Evolutionary conservation across 2,888 invertebrate species (phyloP).

Genomic region (Diadegma fenestrale): DNA sequence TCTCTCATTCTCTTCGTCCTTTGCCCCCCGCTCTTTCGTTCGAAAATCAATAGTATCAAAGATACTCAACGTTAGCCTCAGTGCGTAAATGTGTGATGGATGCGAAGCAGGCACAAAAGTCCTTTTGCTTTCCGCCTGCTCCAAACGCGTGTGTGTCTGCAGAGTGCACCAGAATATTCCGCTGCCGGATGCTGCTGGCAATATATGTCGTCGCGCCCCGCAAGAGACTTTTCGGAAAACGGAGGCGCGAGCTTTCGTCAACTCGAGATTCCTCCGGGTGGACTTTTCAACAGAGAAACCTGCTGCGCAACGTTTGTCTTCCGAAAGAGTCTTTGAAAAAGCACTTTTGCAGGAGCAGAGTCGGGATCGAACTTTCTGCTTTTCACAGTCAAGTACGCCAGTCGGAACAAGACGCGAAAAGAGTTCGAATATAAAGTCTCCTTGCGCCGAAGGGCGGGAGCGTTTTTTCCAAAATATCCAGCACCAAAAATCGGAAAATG

Average conservation of each 20-base stretch:
- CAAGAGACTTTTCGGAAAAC: background rate
- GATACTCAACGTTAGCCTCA: constrained; percentile 53
- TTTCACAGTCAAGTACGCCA: too few relatives aligned
- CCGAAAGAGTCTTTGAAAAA: background rate
- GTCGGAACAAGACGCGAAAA: too few relatives aligned
- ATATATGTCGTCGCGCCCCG: background rate
- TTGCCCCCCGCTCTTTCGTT: constrained; percentile 40
- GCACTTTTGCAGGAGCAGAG: background rate
- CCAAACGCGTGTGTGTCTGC: too few relatives aligned
- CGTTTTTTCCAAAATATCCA: too few relatives aligned
- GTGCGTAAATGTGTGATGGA: constrained; percentile 43
- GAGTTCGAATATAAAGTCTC: too few relatives aligned
- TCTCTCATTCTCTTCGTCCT: constrained; percentile 4
- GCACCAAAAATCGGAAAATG: too few relatives aligned
- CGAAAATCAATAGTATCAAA: constrained; percentile 66
- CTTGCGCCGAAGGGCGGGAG: too few relatives aligned
- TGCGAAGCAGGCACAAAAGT: background rate
- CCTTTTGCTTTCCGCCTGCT: background rate
- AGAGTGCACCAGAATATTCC: too few relatives aligned
- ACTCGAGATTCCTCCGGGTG: background rate
- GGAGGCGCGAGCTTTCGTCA: background rate
- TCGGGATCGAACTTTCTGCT: too few relatives aligned
- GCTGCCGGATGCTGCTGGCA: background rate
- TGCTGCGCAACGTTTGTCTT: background rate
- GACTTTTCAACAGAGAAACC: background rate